A percentile compares a stretch with the other conserved stretches of the same genome.
Conservation (phyloP, 1,140 invertebrate species). For the Lepidurus couesii region DNA sequence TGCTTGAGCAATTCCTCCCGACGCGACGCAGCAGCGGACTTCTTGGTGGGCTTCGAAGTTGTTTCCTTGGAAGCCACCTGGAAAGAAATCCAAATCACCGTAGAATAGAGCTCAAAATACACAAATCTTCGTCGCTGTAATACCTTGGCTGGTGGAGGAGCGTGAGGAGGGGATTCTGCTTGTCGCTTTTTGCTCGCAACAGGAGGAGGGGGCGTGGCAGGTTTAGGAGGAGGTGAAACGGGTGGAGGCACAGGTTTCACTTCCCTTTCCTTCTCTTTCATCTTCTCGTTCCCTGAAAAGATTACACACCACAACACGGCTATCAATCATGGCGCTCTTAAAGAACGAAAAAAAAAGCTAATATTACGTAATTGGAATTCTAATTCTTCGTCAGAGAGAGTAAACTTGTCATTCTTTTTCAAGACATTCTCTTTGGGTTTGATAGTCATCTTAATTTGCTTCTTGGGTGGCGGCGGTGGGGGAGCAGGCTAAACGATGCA, state of each 20-base stretch:
- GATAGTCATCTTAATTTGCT: slow-evolving; percentile 64
- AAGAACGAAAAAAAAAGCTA: not conserved
- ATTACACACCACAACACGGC: not conserved
- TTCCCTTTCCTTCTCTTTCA: slow-evolving; percentile 28
- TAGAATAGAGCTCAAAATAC: not conserved
- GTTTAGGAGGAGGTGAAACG: slow-evolving; percentile 31
- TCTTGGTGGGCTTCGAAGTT: slow-evolving; percentile 52
- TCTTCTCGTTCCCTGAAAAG: slow-evolving; percentile 27
- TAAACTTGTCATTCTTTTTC: slow-evolving; percentile 41
- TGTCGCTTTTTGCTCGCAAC: slow-evolving; percentile 51
- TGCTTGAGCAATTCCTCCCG: slow-evolving; percentile 93
- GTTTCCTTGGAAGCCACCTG: slow-evolving; percentile 41
- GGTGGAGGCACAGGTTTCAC: slow-evolving; percentile 20
- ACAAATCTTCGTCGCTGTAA: not conserved
- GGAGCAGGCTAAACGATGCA: not conserved
- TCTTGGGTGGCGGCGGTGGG: slow-evolving; percentile 48
- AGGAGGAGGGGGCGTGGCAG: slow-evolving; percentile 33
- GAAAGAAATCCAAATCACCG: not conserved
- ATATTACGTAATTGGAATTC: slow-evolving; percentile 22
- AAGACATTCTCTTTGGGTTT: slow-evolving; percentile 45
- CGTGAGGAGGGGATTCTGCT: slow-evolving; percentile 43
- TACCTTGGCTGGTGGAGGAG: slow-evolving; percentile 36
- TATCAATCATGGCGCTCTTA: not conserved
- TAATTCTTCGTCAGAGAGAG: slow-evolving; percentile 38
- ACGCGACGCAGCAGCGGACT: slow-evolving; percentile 67